These are phyloP conservation scores for Percopsis omiscomaycus DNA, from an alignment of 2,797 vertebrate genomes.

Conservation along the genomic window DNA sequence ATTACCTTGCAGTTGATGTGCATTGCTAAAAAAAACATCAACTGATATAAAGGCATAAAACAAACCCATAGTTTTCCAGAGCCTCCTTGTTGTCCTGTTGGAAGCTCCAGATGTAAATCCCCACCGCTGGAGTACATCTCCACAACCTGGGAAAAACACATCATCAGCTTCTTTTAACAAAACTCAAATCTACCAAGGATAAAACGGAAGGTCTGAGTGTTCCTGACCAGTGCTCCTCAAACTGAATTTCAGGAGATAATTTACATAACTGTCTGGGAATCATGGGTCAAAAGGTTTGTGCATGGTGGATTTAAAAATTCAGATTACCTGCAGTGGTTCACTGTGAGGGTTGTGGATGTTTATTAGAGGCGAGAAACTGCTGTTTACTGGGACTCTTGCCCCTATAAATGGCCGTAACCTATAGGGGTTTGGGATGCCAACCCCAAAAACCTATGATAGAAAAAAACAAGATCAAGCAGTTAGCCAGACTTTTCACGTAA, in stretches of 20 bases:
- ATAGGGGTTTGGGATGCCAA: constrained; percentile 97
- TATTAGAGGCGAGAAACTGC: constrained; percentile 98
- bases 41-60: constrained; percentile 18
- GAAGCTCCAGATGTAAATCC: constrained; percentile 95
- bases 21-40: not conserved
- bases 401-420: constrained; percentile 95
- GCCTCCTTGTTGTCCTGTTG: constrained; percentile 95
- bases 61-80: constrained; percentile 93
- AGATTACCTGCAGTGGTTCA: constrained; percentile 91
- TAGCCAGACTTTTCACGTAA: not conserved
- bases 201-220: too few species aligned
- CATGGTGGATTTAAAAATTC: too few species aligned
- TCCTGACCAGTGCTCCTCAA: too few species aligned
- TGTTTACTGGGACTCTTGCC: constrained; percentile 96
- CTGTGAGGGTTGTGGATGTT: constrained; percentile 98
- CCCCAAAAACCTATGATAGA: constrained; percentile 90
- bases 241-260: too few species aligned
- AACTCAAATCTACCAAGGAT: too few species aligned
- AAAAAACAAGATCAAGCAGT: not conserved
- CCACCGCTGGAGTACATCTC: constrained; percentile 99
- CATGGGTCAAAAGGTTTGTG: too few species aligned
- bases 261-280: too few species aligned
- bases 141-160: constrained; percentile 82
- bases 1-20: not conserved
- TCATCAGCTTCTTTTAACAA: not conserved